phyloP scores from a whole-genome alignment of 2,113 vertebrate species.

The Syngnathus floridae region DNA sequence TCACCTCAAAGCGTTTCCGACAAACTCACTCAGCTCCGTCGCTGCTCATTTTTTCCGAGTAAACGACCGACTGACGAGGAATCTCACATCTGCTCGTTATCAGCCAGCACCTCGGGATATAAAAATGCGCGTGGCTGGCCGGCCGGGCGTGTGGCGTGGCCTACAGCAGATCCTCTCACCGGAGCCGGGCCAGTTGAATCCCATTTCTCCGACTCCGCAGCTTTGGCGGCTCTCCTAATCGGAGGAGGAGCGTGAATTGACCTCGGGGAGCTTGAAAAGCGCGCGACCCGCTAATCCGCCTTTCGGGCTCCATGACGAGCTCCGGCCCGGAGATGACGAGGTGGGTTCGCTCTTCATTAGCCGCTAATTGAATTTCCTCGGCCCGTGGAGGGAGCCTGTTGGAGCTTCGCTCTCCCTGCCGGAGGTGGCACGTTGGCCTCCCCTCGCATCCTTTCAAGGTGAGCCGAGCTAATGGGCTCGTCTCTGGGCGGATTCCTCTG shows the following conservation, averaged over 20 bases:
- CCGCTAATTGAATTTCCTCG: constrained; percentile 56
- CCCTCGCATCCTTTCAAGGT: constrained; percentile 45
- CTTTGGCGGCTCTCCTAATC: background rate
- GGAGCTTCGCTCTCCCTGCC: constrained; percentile 32
- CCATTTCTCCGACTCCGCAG: background rate
- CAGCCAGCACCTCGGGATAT: background rate
- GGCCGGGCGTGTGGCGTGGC: no score
- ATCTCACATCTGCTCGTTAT: background rate
- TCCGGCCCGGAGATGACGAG: constrained; percentile 29
- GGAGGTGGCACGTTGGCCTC: constrained; percentile 27
- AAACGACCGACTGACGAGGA: background rate
- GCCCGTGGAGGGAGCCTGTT: constrained; percentile 41
- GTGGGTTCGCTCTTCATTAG: constrained; percentile 59
- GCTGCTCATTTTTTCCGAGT: background rate
- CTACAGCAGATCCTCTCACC: no score
- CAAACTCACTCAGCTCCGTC: background rate
- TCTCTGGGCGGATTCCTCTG: constrained; percentile 20
- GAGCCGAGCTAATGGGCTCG: constrained; percentile 40
- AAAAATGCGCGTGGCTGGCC: no score
- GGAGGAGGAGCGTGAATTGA: background rate
- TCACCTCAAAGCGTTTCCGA: constrained; percentile 5
- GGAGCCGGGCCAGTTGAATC: background rate
- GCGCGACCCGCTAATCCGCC: constrained; percentile 24
- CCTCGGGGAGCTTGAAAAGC: constrained; percentile 8
- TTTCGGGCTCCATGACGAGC: constrained; percentile 29